Conservation (phyloP, 2,888 invertebrate species). For the Gnatocerus cornutus region DNA sequence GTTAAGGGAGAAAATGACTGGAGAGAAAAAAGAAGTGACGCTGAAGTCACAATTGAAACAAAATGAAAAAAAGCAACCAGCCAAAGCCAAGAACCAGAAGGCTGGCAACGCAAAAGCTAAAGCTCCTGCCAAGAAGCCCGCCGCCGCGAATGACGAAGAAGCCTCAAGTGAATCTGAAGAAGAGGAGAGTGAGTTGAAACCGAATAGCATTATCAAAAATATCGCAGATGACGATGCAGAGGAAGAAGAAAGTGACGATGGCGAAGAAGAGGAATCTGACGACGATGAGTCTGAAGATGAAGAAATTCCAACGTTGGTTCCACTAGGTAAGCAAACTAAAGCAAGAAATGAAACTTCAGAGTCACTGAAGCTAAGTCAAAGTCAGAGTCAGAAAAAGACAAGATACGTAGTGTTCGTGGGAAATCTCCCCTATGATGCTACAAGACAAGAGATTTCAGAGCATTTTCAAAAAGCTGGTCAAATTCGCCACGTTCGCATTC, state of each 20-base stretch:
- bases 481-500: constrained; percentile 68
- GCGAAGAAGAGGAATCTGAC: constrained; percentile 38
- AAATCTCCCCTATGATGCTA: constrained; percentile 69
- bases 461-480: constrained; percentile 71
- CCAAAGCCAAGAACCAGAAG: too few species aligned
- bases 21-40: constrained; percentile 2
- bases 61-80: background rate
- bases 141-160: constrained; percentile 9
- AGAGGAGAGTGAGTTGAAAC: constrained; percentile 44
- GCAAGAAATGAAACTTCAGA: constrained; percentile 7
- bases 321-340: constrained; percentile 8
- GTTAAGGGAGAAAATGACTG: constrained; percentile 18
- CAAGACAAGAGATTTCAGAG: constrained; percentile 67
- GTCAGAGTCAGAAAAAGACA: constrained; percentile 51
- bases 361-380: constrained; percentile 51
- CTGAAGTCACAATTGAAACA: background rate
- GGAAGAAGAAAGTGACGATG: constrained; percentile 9
- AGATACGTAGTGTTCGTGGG: constrained; percentile 71
- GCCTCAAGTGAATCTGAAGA: constrained; percentile 49
- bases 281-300: constrained; percentile 34
- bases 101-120: too few species aligned
- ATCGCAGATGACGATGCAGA: constrained; percentile 27
- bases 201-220: constrained; percentile 47
- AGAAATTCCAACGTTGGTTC: background rate
- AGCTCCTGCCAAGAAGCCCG: too few species aligned